A percentile compares a stretch with the other conserved stretches of the same genome.
Conservation (phyloP, 2,113 vertebrate species). For the Diadophis punctatus region DNA sequence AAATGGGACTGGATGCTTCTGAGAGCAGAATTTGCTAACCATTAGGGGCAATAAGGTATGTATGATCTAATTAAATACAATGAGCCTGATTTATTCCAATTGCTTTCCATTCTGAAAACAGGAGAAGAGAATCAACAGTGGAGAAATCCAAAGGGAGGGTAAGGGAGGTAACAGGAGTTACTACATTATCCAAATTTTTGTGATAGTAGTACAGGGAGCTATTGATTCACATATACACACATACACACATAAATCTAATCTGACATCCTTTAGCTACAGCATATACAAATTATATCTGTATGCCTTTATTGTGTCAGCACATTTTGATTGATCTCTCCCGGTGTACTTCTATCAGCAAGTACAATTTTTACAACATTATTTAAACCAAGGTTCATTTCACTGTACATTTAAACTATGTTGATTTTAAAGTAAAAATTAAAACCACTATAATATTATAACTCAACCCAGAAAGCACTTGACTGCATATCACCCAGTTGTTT, state of each 20-base stretch:
- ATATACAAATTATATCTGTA: neutral
- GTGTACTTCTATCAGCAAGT: neutral
- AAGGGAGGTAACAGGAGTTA: neutral
- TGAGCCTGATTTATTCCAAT: neutral
- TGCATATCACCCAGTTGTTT: neutral
- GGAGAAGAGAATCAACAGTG: neutral
- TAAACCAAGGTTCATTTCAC: neutral
- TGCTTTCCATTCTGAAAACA: neutral
- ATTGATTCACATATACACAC: neutral
- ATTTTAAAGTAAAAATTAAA: neutral
- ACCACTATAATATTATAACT: neutral
- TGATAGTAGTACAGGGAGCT: neutral
- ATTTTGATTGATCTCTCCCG: neutral
- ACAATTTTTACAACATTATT: neutral
- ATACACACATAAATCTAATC: neutral
- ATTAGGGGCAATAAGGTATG: neutral
- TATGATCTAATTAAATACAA: neutral
- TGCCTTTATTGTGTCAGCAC: neutral
- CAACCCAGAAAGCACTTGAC: neutral
- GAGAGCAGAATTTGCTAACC: neutral
- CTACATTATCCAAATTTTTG: neutral
- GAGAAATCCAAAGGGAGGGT: neutral
- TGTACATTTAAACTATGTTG: neutral
- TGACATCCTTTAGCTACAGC: neutral
- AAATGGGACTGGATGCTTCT: neutral